Evolutionary conservation across 2,888 invertebrate species (phyloP), one percentile per base, ranked within the genome.

Genomic region (Vannuccia rotundouncinata): DNA sequence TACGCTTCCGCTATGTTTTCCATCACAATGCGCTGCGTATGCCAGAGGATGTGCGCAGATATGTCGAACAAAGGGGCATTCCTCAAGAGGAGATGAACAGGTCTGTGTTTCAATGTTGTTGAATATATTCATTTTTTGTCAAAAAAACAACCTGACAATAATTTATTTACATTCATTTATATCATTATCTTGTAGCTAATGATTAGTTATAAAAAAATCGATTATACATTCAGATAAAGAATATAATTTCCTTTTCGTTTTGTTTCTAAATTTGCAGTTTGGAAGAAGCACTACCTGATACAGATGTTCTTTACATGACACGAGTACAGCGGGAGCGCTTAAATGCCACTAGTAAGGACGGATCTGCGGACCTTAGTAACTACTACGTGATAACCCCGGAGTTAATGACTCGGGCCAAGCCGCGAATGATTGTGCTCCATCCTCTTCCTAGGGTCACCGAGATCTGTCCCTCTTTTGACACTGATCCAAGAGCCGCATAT

Each of bases 271-370:
- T n/a, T n/a, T 82, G 82, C 0, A 84, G 84, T 30, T 90, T 99
- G 82, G 94, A 96, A 87, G 92, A 93, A 81, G 95, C 94, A 0
- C 89, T 99, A 31, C 92, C 92, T 0, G 94, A 94, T 82, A 97
- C 97, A 0, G 98, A 99, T 89, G 97, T 99, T 0, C 89, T 99
- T 31, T 99, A 99, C 86, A 95, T 99, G 93, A 99, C 99, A 0
- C 91, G 99, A 84, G 95, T 99, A 84, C 99, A 99, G 88, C 91
- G 92, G 74, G 99, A 99, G 89, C 90, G 98, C 84, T 98, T 99
- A 87, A 87, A 90, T 2, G 92, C 91, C 45, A 90, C 92, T 84
- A 92, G 17, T 5, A 5, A 13, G 45, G 31, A 77, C 28, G 27
- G 1, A 25, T 45, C 45, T n/a, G 77, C 22, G 25, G 1, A 17